Conservation (phyloP, 2,113 vertebrate species). For the Leuciscus idus region DNA sequence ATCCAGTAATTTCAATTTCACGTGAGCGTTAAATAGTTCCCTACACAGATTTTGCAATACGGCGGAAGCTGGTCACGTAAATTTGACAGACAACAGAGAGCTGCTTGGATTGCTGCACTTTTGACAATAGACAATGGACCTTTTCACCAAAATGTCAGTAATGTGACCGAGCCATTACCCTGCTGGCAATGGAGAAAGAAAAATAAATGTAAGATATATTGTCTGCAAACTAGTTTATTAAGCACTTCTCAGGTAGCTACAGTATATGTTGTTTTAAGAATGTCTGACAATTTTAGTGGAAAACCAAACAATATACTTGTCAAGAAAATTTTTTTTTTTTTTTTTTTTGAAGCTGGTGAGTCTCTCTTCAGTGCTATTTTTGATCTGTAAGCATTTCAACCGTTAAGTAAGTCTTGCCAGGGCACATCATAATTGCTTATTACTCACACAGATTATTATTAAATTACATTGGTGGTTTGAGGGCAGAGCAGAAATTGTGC, state of each 20-base stretch:
- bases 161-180: no score
- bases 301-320: neutral
- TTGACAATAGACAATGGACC: neutral
- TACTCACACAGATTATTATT: constrained; percentile 5
- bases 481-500: neutral
- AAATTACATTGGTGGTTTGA: constrained; percentile 33
- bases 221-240: neutral
- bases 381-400: neutral
- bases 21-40: neutral
- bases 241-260: neutral
- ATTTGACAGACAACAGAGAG: neutral
- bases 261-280: neutral
- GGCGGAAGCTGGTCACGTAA: neutral
- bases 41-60: neutral
- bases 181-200: neutral
- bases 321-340: neutral
- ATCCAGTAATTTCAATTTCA: neutral
- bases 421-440: constrained; percentile 8
- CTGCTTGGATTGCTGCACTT: no score
- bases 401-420: neutral
- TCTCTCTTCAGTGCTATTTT: neutral
- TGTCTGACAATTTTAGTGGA: neutral
- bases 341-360: neutral
- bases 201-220: neutral
- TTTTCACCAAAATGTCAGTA: neutral